phyloP scores from a whole-genome alignment of 2,797 vertebrate species.

The Mormyrus hasselquistii region DNA sequence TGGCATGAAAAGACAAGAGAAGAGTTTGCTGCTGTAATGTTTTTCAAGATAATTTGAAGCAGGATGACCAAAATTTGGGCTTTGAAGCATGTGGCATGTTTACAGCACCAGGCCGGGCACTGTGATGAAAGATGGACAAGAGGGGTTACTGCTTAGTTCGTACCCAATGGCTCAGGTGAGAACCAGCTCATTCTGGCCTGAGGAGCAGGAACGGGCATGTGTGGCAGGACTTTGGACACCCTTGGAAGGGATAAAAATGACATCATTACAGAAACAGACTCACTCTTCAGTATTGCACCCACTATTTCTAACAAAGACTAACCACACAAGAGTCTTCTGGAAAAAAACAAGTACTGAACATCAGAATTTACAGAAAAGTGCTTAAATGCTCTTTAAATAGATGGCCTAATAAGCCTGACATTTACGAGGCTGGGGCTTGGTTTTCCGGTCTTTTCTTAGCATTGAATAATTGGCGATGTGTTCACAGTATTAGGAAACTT shows the following conservation, averaged over 20 bases:
- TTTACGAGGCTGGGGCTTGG: not conserved
- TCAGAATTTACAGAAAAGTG: not conserved
- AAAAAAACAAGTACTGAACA: not conserved
- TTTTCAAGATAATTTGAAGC: not conserved
- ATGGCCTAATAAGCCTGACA: not conserved
- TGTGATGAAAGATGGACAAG: not conserved
- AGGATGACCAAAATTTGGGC: slow-evolving; percentile 1
- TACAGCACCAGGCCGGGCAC: not conserved
- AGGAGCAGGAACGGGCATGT: not conserved
- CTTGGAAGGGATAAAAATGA: not conserved
- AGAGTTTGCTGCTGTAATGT: not conserved
- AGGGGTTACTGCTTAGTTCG: not conserved
- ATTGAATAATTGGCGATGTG: not conserved
- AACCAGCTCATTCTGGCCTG: not conserved
- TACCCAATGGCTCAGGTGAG: not conserved
- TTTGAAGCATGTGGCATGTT: not conserved
- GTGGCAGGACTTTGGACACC: not conserved
- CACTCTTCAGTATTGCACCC: not conserved
- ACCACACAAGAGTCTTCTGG: not conserved
- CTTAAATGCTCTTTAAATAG: not conserved
- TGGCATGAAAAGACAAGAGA: not conserved
- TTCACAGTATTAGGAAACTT: not conserved
- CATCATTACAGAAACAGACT: not conserved
- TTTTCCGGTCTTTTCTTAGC: not conserved
- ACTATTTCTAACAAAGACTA: not conserved